Evolutionary conservation across 2,888 invertebrate genomes (phyloP).

Genomic region (Malthinus flaveolus): DNA sequence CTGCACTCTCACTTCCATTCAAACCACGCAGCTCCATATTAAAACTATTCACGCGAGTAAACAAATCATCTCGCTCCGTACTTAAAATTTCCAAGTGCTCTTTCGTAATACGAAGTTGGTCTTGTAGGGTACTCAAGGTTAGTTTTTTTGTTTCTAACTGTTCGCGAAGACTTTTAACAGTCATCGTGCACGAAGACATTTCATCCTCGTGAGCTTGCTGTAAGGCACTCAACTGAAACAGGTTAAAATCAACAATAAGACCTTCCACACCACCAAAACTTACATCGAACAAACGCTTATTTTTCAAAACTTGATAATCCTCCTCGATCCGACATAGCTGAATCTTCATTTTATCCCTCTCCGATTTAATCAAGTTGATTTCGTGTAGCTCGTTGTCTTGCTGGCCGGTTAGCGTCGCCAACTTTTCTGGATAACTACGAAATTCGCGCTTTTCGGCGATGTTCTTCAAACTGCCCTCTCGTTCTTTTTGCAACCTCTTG

Average conservation of each 20-base stretch:
- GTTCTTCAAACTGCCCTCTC: slow-evolving; percentile 63
- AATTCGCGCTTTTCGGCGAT: slow-evolving; percentile 50
- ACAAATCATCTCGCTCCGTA: slow-evolving; percentile 61
- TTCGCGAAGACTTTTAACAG: slow-evolving; percentile 61
- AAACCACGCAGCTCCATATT: neutral
- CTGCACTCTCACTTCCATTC: slow-evolving; percentile 8
- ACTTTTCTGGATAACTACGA: slow-evolving; percentile 47
- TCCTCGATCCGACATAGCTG: slow-evolving; percentile 62
- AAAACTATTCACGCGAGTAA: slow-evolving; percentile 45
- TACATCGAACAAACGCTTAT: slow-evolving; percentile 79
- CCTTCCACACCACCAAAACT: slow-evolving; percentile 52
- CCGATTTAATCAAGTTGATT: slow-evolving; percentile 58
- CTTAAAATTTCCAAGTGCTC: slow-evolving; percentile 59
- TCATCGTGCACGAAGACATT: slow-evolving; percentile 66
- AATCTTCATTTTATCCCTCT: slow-evolving; percentile 67
- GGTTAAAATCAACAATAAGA: neutral
- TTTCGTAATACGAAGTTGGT: slow-evolving; percentile 48
- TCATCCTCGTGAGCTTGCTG: slow-evolving; percentile 75
- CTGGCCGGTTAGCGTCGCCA: slow-evolving; percentile 49
- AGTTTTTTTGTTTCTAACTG: slow-evolving; percentile 63
- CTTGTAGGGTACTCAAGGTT: slow-evolving; percentile 57
- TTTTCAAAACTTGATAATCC: slow-evolving; percentile 75
- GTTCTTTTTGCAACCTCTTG: slow-evolving; percentile 73
- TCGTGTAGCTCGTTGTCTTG: slow-evolving; percentile 53
- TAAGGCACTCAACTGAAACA: slow-evolving; percentile 71